Evolutionary conservation across 2,113 vertebrate genomes (phyloP).

Genomic region (Cepphus grylle): DNA sequence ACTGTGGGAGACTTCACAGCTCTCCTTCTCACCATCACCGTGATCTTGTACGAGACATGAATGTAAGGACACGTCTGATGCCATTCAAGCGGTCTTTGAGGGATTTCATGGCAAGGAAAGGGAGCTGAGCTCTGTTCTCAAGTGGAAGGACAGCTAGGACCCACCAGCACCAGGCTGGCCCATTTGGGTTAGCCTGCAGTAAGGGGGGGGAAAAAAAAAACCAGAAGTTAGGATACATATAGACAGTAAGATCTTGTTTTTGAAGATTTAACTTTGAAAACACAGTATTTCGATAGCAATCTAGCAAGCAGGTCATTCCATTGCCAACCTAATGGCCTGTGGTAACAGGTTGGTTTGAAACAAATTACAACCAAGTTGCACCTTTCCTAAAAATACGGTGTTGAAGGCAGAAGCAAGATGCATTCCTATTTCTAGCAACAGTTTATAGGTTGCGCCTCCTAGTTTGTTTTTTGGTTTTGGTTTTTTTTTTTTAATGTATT

Average conservation of each 20-base stretch:
- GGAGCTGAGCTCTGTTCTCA: conserved; percentile 81
- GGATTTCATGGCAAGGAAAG: conserved; percentile 80
- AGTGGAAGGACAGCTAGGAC: conserved; percentile 79
- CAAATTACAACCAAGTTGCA: background rate
- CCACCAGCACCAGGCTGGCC: conserved; percentile 86
- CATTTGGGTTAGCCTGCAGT: conserved; percentile 74
- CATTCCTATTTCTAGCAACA: background rate
- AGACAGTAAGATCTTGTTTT: background rate
- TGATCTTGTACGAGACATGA: conserved; percentile 69
- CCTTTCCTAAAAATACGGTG: background rate
- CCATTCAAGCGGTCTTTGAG: conserved; percentile 76
- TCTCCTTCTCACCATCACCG: conserved; percentile 40
- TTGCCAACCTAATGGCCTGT: background rate
- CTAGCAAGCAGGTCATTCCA: background rate
- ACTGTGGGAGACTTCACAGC: background rate
- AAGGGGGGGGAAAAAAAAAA: background rate
- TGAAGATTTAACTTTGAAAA: background rate
- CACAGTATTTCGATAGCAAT: background rate
- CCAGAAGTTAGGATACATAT: background rate
- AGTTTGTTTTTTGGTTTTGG: background rate
- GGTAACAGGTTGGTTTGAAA: background rate
- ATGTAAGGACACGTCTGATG: conserved; percentile 75
- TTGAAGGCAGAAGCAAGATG: background rate
- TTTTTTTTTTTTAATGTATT: background rate
- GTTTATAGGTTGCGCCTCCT: background rate